These are phyloP conservation scores for Actinopyga echinites DNA, from an alignment of 53 echinoderm and acorn worm genomes.

Conservation along the genomic window DNA sequence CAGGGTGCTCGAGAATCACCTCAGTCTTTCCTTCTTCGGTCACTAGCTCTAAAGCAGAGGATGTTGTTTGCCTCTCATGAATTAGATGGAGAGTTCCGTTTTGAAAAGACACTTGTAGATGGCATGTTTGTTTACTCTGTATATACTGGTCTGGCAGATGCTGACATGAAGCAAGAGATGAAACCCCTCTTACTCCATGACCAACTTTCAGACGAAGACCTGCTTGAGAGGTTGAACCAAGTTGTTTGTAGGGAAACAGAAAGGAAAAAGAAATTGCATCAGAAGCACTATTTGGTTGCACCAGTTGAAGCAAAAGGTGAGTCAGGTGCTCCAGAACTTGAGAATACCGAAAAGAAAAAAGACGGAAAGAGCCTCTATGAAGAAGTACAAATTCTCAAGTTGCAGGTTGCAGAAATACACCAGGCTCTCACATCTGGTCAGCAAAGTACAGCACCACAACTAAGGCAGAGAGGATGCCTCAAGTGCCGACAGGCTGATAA, in stretches of 20 bases:
- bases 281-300: too few species aligned
- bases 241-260: slow-evolving; percentile 27
- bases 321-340: too few species aligned
- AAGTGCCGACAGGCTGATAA: not conserved
- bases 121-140: slow-evolving; percentile 12
- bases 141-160: not conserved
- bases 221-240: slow-evolving; percentile 29
- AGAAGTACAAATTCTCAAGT: slow-evolving; percentile 9
- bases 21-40: slow-evolving; percentile 17
- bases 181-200: not conserved
- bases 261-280: not conserved
- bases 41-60: slow-evolving; percentile 46
- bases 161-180: not conserved
- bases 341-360: not conserved
- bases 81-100: not conserved
- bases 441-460: not conserved
- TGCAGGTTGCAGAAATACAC: not conserved
- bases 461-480: not conserved
- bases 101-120: slow-evolving; percentile 21
- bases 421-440: not conserved
- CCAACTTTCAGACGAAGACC: not conserved
- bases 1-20: slow-evolving; percentile 22
- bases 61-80: slow-evolving; percentile 42
- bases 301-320: not conserved
- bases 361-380: not conserved